Evolutionary conservation across 2,888 invertebrate species (phyloP), one percentile per base, ranked within the genome.

Genomic region (Ernsta delagoae): DNA sequence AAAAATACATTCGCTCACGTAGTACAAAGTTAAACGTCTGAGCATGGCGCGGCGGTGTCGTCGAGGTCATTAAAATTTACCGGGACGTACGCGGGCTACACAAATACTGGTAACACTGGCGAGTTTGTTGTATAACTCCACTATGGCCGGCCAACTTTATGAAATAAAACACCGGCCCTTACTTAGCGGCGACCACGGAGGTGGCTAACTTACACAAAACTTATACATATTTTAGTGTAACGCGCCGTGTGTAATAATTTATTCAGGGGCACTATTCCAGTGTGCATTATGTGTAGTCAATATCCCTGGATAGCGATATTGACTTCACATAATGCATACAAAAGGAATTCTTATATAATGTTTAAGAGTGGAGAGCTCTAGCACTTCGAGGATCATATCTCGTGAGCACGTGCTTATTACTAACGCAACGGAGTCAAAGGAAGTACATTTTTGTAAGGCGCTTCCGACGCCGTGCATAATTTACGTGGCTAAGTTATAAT

Each of bases 71-170:
- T 88, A 88, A 89, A 84, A 88, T 88, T 88, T 83, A 88, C 85
- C 80, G 78, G 73, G 74, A 74, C 75, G 74, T 70, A 71, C 36
- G 36, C 72, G 67, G 71, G 71, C 79, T 79, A 80, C 75, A 79
- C 80, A 87, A 89, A 88, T 86, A 85, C 76, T 80, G 79, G 80
- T 81, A 81, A 80, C 82, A 83, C 82, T 77, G 82, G 81, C 81
- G 84, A 87, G 81, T 87, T 84, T 85, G 84, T 85, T 83, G 81
- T 82, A 79, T 82, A 83, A 86, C 82, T n/a, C n/a, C n/a, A n/a
- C n/a, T n/a, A n/a, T n/a, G n/a, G n/a, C n/a, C n/a, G n/a, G n/a
- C n/a, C n/a, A n/a, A n/a, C n/a, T n/a, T n/a, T n/a, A n/a, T n/a
- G n/a, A n/a, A n/a, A n/a, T n/a, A n/a, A n/a, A n/a, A n/a, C n/a